Evolutionary conservation across 2,113 vertebrate species (phyloP).

Genomic region (Pseudonaja textilis): DNA sequence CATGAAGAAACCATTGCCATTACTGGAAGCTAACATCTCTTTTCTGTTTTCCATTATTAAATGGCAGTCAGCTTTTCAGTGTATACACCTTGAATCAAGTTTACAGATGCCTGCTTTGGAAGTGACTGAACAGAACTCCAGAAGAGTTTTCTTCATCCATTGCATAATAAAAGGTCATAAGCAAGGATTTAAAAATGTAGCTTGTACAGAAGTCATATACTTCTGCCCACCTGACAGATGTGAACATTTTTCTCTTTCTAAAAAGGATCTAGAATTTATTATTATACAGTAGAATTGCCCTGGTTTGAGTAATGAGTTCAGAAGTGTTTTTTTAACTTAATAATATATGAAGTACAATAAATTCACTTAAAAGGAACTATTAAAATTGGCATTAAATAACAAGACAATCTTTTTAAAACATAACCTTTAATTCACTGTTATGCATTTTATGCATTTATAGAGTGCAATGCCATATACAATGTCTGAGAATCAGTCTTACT

Average conservation of each 20-base stretch:
- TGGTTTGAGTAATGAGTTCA: constrained; percentile 78
- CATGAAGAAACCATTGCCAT: constrained; percentile 69
- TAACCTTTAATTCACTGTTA: constrained; percentile 3
- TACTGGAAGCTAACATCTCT: constrained; percentile 47
- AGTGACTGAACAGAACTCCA: constrained; percentile 59
- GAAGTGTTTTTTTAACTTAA: constrained; percentile 74
- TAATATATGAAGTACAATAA: constrained; percentile 82
- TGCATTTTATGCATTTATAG: not conserved
- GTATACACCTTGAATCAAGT: constrained; percentile 52
- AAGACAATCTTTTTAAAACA: constrained; percentile 15
- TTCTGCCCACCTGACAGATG: constrained; percentile 69
- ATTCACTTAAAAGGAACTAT: constrained; percentile 72
- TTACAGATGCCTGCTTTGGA: constrained; percentile 55
- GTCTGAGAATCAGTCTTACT: not conserved
- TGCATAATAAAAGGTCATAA: constrained; percentile 39
- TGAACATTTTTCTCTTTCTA: constrained; percentile 67
- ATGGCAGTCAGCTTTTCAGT: constrained; percentile 52
- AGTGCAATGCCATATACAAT: not conserved
- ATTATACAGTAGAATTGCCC: constrained; percentile 74
- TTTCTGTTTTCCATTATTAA: constrained; percentile 57
- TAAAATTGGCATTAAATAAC: constrained; percentile 52
- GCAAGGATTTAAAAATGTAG: constrained; percentile 61
- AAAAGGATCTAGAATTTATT: constrained; percentile 74
- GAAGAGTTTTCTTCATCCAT: constrained; percentile 41
- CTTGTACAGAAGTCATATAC: constrained; percentile 68